These are phyloP conservation scores for Colaptes auratus DNA, from an alignment of 2,113 vertebrate species.

Conservation along the genomic window DNA sequence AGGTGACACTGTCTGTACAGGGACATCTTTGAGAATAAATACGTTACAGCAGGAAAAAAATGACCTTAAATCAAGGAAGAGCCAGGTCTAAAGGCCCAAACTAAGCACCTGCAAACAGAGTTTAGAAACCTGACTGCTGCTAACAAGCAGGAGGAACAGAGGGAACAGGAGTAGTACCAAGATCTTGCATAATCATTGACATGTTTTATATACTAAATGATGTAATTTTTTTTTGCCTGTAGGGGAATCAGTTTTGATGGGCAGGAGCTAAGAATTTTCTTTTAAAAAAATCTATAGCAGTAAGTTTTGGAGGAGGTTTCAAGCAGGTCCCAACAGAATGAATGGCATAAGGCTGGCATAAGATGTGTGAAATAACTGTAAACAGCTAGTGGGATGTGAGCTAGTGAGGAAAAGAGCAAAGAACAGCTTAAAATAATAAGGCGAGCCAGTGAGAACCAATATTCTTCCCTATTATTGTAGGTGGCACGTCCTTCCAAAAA, in stretches of 20 bases:
- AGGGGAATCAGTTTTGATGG: constrained; percentile 45
- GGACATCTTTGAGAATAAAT: background rate
- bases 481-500: constrained; percentile 61
- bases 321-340: constrained; percentile 67
- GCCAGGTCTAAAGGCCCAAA: background rate
- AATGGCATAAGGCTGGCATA: constrained; percentile 73
- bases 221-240: constrained; percentile 43
- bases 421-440: constrained; percentile 72
- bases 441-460: constrained; percentile 51
- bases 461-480: constrained; percentile 54
- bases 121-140: constrained; percentile 1
- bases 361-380: constrained; percentile 71
- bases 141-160: constrained; percentile 11
- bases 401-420: constrained; percentile 73
- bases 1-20: background rate
- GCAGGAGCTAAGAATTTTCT: constrained; percentile 41
- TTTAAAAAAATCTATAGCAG: background rate
- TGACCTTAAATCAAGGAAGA: background rate
- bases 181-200: constrained; percentile 63
- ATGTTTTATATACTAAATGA: constrained; percentile 51
- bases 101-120: background rate
- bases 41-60: background rate
- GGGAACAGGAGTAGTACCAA: constrained; percentile 13
- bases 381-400: constrained; percentile 72
- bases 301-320: constrained; percentile 65